phyloP scores from a whole-genome alignment of 2,113 vertebrate genomes.

The Corythaixoides concolor region DNA sequence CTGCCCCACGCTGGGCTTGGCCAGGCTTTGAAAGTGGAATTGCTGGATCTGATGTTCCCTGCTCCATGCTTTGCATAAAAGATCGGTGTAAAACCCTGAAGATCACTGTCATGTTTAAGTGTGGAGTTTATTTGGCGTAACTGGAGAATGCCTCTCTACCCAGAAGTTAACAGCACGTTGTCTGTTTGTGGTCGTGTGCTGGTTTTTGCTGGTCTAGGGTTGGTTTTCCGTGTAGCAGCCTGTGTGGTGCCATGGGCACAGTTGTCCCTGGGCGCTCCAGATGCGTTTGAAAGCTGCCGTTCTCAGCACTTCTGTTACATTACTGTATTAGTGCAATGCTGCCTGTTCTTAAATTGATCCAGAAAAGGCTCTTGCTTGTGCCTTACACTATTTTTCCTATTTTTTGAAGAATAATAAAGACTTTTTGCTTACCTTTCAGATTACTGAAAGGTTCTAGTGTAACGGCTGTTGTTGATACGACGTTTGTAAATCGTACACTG shows the following conservation, averaged over 20 bases:
- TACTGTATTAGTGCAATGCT: background rate
- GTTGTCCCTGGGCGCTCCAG: rapidly evolving
- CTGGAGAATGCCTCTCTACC: background rate
- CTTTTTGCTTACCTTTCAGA: background rate
- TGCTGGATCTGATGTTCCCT: too few relatives aligned
- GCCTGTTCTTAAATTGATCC: background rate
- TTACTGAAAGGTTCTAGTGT: background rate
- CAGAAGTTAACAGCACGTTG: background rate
- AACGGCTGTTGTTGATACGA: background rate
- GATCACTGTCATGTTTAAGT: rapidly evolving
- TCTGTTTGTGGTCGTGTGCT: rapidly evolving
- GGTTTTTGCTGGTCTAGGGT: background rate
- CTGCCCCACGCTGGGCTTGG: background rate
- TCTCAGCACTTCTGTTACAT: background rate
- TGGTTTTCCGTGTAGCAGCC: background rate
- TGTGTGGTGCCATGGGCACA: background rate
- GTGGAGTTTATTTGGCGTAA: rapidly evolving
- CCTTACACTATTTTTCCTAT: rapidly evolving
- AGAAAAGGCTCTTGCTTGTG: background rate
- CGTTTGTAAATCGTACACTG: background rate
- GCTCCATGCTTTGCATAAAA: background rate
- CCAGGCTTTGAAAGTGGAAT: background rate
- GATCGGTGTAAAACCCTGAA: background rate
- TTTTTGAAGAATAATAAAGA: background rate
- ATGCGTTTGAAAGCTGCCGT: background rate